These are phyloP conservation scores for Lethocerus indicus DNA, from an alignment of 1,140 invertebrate species.

Conservation along the genomic window DNA sequence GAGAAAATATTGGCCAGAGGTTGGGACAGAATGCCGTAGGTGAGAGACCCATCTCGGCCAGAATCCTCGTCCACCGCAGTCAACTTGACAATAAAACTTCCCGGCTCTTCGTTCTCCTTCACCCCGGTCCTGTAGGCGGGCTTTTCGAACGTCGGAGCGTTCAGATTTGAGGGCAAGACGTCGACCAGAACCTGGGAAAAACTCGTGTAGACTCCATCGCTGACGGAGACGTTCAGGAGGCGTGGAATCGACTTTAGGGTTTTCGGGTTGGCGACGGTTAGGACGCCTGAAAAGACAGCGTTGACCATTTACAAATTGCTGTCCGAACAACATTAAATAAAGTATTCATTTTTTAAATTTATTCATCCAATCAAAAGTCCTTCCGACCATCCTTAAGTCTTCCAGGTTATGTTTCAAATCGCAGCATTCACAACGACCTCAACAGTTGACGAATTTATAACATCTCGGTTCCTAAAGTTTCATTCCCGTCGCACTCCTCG, in stretches of 20 bases:
- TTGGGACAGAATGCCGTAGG: constrained; percentile 2
- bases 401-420: too few species aligned
- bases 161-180: constrained; percentile 57
- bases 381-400: too few species aligned
- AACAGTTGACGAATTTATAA: too few species aligned
- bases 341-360: constrained; percentile 72
- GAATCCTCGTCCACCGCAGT: constrained; percentile 64
- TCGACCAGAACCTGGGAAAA: constrained; percentile 63
- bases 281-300: constrained; percentile 24
- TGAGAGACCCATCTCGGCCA: constrained; percentile 23
- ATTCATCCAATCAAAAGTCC: too few species aligned
- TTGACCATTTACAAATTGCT: not conserved
- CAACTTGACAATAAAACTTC: constrained; percentile 50
- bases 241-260: constrained; percentile 29
- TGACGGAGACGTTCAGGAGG: constrained; percentile 69
- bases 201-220: constrained; percentile 75
- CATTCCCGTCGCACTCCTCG: too few species aligned
- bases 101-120: constrained; percentile 57
- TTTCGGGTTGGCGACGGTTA: constrained; percentile 36
- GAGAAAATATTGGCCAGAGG: not conserved
- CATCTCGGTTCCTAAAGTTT: too few species aligned
- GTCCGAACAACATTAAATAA: too few species aligned
- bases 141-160: constrained; percentile 58
- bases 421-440: too few species aligned
- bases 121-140: constrained; percentile 52